Percentiles rank a stretch among this genome's conserved stretches.
Conservation (phyloP, 2,888 invertebrate species). For the Nomada ruficornis region DNA sequence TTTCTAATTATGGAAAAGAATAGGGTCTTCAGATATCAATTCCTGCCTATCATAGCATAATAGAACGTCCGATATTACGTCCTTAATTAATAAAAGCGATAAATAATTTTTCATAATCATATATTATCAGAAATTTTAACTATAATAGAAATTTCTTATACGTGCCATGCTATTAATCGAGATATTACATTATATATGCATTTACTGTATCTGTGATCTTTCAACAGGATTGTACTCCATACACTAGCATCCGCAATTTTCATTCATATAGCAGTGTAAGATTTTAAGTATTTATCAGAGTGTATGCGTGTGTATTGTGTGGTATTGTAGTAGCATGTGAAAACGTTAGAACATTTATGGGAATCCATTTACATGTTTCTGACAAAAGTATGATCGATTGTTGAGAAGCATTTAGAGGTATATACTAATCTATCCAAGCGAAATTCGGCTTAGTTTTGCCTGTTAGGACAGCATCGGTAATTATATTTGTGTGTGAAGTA, state of each 20-base stretch:
- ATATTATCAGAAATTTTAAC: constrained; percentile 54
- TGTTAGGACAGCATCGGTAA: constrained; percentile 30
- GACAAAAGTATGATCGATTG: constrained; percentile 63
- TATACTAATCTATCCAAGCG: constrained; percentile 73
- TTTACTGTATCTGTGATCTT: constrained; percentile 62
- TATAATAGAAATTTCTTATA: constrained; percentile 38
- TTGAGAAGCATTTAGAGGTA: constrained; percentile 18
- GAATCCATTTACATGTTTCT: constrained; percentile 73
- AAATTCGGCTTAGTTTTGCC: constrained; percentile 59
- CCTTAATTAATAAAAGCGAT: constrained; percentile 33
- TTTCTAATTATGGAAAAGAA: constrained; percentile 56
- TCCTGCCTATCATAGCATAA: constrained; percentile 66
- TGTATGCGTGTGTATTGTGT: constrained; percentile 37
- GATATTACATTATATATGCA: constrained; percentile 34
- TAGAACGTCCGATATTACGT: constrained; percentile 53
- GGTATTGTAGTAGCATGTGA: constrained; percentile 31
- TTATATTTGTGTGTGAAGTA: constrained; percentile 37
- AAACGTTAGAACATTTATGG: constrained; percentile 48
- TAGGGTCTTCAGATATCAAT: constrained; percentile 58
- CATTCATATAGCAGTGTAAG: constrained; percentile 42
- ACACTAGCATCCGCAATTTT: constrained; percentile 39
- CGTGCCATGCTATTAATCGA: constrained; percentile 44
- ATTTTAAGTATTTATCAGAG: constrained; percentile 59
- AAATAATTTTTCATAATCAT: constrained; percentile 54
- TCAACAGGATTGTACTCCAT: constrained; percentile 49